A percentile compares a stretch with the other conserved stretches of the same genome.
These are phyloP conservation scores for Pterobdella sp. DNA, from an alignment of 2,888 invertebrate species.

Conservation along the genomic window DNA sequence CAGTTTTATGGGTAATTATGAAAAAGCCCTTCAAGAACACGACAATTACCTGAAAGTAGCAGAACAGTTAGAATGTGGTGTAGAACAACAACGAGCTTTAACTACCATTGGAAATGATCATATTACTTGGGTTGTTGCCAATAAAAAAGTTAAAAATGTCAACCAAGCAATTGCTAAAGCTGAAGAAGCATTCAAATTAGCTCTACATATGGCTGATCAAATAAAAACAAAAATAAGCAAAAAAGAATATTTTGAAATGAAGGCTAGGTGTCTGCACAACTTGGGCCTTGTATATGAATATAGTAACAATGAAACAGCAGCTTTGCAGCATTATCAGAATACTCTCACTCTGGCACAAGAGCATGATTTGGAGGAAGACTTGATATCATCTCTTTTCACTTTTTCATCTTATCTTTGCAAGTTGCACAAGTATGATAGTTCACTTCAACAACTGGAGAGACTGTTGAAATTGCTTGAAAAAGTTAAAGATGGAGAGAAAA, in stretches of 20 bases:
- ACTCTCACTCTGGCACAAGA: slow-evolving; percentile 20
- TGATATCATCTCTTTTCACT: slow-evolving; percentile 6
- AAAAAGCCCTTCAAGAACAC: neutral
- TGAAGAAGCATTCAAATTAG: slow-evolving; percentile 19
- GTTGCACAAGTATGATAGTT: neutral
- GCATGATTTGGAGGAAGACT: slow-evolving; percentile 13
- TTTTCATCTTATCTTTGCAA: slow-evolving; percentile 5
- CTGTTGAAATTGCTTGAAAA: neutral
- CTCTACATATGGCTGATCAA: slow-evolving; percentile 9
- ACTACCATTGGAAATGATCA: slow-evolving; percentile 22
- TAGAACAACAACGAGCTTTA: slow-evolving; percentile 20
- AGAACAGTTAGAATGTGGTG: neutral
- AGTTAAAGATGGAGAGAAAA: neutral
- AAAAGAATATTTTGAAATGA: slow-evolving; percentile 21
- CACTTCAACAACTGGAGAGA: neutral
- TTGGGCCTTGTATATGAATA: slow-evolving; percentile 14
- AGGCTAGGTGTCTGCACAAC: slow-evolving; percentile 10
- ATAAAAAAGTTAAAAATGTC: neutral
- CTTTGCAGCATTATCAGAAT: slow-evolving; percentile 12
- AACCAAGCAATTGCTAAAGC: slow-evolving; percentile 7
- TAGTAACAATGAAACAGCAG: neutral
- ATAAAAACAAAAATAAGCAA: neutral
- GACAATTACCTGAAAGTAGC: slow-evolving; percentile 19
- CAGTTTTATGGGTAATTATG: neutral
- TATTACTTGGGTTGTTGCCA: neutral